These are phyloP conservation scores for Drosophila biarmipes DNA, from an alignment of 1,140 invertebrate species.

Conservation along the genomic window DNA sequence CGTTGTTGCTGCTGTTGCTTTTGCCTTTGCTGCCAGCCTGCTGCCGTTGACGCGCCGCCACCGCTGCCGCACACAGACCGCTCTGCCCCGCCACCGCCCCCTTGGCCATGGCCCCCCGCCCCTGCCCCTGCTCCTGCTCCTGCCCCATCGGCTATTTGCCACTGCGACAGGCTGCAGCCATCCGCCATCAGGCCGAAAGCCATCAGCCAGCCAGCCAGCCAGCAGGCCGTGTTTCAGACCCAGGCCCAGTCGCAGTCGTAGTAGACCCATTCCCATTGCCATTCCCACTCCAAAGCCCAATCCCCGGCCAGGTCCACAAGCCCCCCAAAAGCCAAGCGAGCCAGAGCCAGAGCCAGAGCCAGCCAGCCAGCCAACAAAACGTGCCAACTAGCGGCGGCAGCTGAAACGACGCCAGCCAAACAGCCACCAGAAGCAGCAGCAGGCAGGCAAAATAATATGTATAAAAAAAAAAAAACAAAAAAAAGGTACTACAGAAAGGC, in stretches of 20 bases:
- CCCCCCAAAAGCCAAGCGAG: slow-evolving; percentile 68
- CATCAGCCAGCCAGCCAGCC: slow-evolving; percentile 40
- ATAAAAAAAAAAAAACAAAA: slow-evolving; percentile 48
- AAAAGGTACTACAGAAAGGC: slow-evolving; percentile 31
- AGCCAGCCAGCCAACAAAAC: slow-evolving; percentile 73
- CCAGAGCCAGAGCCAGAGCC: slow-evolving; percentile 60
- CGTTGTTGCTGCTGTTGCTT: slow-evolving; percentile 7
- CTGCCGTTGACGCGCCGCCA: slow-evolving; percentile 52
- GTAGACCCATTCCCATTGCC: background rate
- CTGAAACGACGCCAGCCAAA: slow-evolving; percentile 56
- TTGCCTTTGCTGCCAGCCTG: slow-evolving; percentile 5
- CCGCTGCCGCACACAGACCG: slow-evolving; percentile 37
- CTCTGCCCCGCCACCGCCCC: slow-evolving; percentile 20
- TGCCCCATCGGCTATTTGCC: slow-evolving; percentile 18
- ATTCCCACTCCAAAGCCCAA: slow-evolving; percentile 1
- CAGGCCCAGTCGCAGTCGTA: slow-evolving; percentile 23
- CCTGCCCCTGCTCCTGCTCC: background rate
- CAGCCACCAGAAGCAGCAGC: slow-evolving; percentile 40
- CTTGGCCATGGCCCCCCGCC: too few species aligned
- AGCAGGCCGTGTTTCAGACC: slow-evolving; percentile 38
- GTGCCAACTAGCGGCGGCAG: slow-evolving; percentile 68
- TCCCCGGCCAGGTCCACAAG: slow-evolving; percentile 44
- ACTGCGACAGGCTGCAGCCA: slow-evolving; percentile 67
- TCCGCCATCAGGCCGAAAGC: slow-evolving; percentile 61
- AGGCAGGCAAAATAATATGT: slow-evolving; percentile 73